A percentile compares a stretch with the other conserved stretches of the same genome.
phyloP scores from a whole-genome alignment of 2,797 vertebrate genomes.

The Coreius guichenoti region DNA sequence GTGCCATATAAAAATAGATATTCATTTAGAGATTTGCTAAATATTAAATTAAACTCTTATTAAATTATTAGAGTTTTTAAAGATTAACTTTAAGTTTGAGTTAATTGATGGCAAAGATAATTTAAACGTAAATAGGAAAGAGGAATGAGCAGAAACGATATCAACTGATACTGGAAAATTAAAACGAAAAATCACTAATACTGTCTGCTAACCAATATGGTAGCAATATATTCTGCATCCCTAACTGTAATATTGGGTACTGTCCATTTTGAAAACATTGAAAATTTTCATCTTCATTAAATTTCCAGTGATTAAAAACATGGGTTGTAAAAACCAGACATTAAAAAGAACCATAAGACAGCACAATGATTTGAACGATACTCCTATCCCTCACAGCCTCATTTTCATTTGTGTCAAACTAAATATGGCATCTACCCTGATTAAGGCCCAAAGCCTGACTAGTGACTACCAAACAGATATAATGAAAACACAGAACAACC shows the following conservation, averaged over 20 bases:
- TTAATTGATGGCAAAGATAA: background rate
- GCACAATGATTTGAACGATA: background rate
- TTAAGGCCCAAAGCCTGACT: background rate
- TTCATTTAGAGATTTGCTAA: background rate
- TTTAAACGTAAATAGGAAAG: background rate
- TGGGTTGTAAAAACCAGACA: background rate
- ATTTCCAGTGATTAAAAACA: background rate
- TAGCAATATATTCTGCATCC: background rate
- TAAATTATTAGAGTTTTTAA: background rate
- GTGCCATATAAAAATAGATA: background rate
- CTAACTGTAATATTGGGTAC: background rate
- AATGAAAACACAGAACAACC: slow-evolving; percentile 27
- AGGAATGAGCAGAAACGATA: background rate
- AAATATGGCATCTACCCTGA: background rate
- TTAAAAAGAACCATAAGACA: background rate
- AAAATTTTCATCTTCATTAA: background rate
- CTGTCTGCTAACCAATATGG: background rate
- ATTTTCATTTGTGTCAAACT: background rate
- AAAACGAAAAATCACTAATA: background rate
- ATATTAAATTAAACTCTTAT: background rate
- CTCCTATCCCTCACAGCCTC: background rate
- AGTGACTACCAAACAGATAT: background rate
- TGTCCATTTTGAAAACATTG: background rate
- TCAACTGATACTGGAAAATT: background rate
- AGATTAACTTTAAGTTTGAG: background rate